Evolutionary conservation across 2,113 vertebrate species (phyloP).

Genomic region (Pleuronectes platessa): DNA sequence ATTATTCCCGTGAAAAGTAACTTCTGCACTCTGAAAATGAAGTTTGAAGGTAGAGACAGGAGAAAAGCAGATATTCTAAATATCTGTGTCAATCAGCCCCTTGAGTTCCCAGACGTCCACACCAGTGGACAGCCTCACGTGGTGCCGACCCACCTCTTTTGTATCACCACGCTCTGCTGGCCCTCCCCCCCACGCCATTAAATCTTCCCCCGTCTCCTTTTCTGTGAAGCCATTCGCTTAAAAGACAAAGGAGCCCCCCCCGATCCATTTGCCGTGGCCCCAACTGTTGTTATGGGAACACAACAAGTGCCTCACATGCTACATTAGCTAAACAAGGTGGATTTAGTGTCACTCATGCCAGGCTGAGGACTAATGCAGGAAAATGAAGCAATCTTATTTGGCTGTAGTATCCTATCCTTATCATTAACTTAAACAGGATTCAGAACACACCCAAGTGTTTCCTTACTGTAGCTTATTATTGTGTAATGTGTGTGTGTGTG

Average conservation of each 20-base stretch:
- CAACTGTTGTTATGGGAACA: conserved; percentile 75
- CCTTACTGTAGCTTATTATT: conserved; percentile 25
- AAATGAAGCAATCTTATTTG: not conserved
- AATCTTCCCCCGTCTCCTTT: conserved; percentile 61
- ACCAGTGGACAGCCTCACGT: conserved; percentile 24
- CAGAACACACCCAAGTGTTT: not conserved
- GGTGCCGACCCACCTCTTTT: conserved; percentile 48
- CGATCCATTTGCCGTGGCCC: conserved; percentile 43
- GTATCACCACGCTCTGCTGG: conserved; percentile 28
- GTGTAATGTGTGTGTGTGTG: not conserved
- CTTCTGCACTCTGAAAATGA: not conserved
- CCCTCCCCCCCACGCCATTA: conserved; percentile 59
- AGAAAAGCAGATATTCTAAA: not conserved
- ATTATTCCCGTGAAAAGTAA: too few relatives aligned
- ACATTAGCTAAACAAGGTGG: conserved; percentile 30
- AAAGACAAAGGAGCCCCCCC: conserved; percentile 65
- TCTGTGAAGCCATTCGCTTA: conserved; percentile 41
- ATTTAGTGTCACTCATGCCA: not conserved
- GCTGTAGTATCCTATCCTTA: not conserved
- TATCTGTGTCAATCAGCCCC: not conserved
- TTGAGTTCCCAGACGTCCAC: conserved; percentile 11
- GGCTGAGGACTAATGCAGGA: not conserved
- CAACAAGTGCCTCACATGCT: conserved; percentile 58
- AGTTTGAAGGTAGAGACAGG: not conserved
- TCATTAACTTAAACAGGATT: not conserved